Evolutionary conservation across 64 coral and sea anemone genomes (phyloP).

Genomic region (Actinia equina): DNA sequence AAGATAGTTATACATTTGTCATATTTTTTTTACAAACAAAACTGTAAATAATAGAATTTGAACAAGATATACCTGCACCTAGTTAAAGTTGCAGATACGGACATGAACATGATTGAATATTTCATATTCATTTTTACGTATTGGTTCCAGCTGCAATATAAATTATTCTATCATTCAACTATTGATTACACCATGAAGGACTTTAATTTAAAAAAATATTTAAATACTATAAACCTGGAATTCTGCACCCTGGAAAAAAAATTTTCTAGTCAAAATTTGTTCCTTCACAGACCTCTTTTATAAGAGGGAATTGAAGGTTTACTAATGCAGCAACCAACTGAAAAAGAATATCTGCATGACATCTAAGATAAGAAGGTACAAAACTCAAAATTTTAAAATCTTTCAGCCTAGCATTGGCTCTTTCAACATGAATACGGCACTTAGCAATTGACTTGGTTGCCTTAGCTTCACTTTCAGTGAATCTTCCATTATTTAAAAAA

Average conservation of each 20-base stretch:
- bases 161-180: neutral
- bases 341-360: constrained; percentile 30
- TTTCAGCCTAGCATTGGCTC: neutral
- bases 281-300: constrained; percentile 29
- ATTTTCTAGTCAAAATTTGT: neutral
- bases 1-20: neutral
- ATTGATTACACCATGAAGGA: neutral
- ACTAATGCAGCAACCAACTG: constrained; percentile 29
- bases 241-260: too few relatives aligned
- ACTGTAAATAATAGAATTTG: too few relatives aligned
- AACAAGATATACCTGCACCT: neutral
- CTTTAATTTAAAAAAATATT: too few relatives aligned
- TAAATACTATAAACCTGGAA: too few relatives aligned
- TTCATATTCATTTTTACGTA: neutral
- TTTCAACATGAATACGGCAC: too few relatives aligned
- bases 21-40: neutral
- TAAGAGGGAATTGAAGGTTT: constrained; percentile 24
- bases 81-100: neutral
- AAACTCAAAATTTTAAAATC: constrained; percentile 46
- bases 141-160: neutral
- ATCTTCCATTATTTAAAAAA: too few relatives aligned
- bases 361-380: constrained; percentile 19
- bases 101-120: neutral
- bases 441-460: too few relatives aligned
- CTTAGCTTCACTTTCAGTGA: too few relatives aligned